These are phyloP conservation scores for Coilia nasus DNA, from an alignment of 2,797 vertebrate species.

Conservation along the genomic window DNA sequence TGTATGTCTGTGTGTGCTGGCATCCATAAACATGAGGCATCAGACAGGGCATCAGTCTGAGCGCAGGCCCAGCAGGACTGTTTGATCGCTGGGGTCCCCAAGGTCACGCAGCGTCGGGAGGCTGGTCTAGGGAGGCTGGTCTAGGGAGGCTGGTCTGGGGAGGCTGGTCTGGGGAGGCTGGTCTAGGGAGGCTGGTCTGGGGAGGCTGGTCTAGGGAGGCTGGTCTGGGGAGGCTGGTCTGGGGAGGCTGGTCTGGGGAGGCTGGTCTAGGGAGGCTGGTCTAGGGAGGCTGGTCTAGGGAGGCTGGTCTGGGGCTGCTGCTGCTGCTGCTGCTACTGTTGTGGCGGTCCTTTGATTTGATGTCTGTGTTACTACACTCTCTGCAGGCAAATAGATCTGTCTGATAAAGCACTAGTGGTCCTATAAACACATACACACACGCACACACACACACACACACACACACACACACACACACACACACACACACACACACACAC, in stretches of 20 bases:
- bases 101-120: neutral
- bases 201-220: neutral
- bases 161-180: too few relatives aligned
- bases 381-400: neutral
- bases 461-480: neutral
- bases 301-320: neutral
- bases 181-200: neutral
- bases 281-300: neutral
- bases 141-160: too few relatives aligned
- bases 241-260: neutral
- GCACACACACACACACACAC: neutral
- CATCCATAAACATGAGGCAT: slow-evolving; percentile 22
- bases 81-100: neutral
- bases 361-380: slow-evolving; percentile 10
- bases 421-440: neutral
- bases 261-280: neutral
- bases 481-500: neutral
- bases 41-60: slow-evolving; percentile 19
- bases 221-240: neutral
- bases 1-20: neutral
- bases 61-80: neutral
- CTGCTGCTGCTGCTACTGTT: neutral
- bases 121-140: neutral
- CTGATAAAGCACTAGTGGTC: neutral
- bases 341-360: neutral